Evolutionary conservation across 30 jellyfish, hydroid and myxozoan genomes (phyloP).

Genomic region (Hydra vulgaris): DNA sequence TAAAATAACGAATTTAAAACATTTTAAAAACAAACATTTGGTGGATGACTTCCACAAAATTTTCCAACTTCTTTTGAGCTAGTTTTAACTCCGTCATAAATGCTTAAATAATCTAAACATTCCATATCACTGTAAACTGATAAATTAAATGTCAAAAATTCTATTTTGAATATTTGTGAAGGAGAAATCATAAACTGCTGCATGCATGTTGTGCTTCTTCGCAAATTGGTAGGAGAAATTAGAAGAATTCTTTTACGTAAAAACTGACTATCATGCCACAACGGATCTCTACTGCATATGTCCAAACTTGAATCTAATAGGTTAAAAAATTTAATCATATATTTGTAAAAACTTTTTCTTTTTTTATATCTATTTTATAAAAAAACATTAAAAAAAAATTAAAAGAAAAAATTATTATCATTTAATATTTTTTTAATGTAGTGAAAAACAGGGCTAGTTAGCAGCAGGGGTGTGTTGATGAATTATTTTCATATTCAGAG

Average conservation of each 20-base stretch:
- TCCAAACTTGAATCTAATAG: not conserved
- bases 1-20: too few species aligned
- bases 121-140: not conserved
- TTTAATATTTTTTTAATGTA: too few species aligned
- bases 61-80: not conserved
- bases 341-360: too few species aligned
- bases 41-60: slow-evolving; percentile 7
- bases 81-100: slow-evolving; percentile 4
- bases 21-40: not conserved
- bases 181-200: not conserved
- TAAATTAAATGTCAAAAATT: slow-evolving; percentile 1
- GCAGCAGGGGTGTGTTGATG: too few species aligned
- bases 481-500: too few species aligned
- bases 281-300: slow-evolving; percentile 2
- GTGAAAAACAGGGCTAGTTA: too few species aligned
- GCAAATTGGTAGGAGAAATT: slow-evolving; percentile 5
- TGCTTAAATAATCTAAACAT: slow-evolving; percentile 8
- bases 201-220: not conserved
- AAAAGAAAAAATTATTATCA: too few species aligned
- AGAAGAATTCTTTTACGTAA: not conserved
- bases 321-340: too few species aligned
- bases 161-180: not conserved
- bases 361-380: too few species aligned
- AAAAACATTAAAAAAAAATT: not conserved
- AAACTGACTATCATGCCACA: not conserved